Percentiles rank a stretch among this genome's conserved stretches.
Conservation (phyloP, 2,888 invertebrate species). For the Campopleginae sp. region DNA sequence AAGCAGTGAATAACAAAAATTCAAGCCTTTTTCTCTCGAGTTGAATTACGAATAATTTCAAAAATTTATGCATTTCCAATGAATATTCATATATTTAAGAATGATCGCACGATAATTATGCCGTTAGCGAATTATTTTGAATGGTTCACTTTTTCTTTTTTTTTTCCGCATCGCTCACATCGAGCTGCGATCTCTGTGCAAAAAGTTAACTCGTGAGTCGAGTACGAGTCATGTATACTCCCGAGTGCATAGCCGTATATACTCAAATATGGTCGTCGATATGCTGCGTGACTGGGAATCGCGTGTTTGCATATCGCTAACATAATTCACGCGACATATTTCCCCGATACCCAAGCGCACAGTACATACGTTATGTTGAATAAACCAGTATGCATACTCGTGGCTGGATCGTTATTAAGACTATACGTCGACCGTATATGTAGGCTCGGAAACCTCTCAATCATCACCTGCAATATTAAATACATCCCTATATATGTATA, state of each 20-base stretch:
- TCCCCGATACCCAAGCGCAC: constrained; percentile 15
- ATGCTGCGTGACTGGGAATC: constrained; percentile 52
- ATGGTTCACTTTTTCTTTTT: constrained; percentile 19
- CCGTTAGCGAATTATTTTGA: constrained; percentile 35
- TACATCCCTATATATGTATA: constrained; percentile 18
- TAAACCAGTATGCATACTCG: constrained; percentile 45
- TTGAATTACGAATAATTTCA: constrained; percentile 5
- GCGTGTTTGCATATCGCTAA: constrained; percentile 55
- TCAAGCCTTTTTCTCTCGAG: background rate
- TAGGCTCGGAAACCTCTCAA: constrained; percentile 42
- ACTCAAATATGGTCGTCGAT: constrained; percentile 48
- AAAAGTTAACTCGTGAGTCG: constrained; percentile 18
- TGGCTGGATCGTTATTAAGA: constrained; percentile 32
- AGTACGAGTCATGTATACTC: constrained; percentile 21
- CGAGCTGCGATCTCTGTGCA: constrained; percentile 36
- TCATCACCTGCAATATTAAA: constrained; percentile 26
- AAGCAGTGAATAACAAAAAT: background rate
- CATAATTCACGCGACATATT: constrained; percentile 59
- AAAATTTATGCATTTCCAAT: constrained; percentile 13
- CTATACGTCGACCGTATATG: background rate
- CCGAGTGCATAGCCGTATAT: constrained; percentile 14
- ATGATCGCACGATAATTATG: constrained; percentile 33
- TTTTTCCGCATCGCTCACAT: background rate
- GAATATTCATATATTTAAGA: constrained; percentile 31
- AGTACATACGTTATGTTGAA: constrained; percentile 47